phyloP scores from a whole-genome alignment of 92 coral and sea anemone genomes.

The Palythoa grandiflora region DNA sequence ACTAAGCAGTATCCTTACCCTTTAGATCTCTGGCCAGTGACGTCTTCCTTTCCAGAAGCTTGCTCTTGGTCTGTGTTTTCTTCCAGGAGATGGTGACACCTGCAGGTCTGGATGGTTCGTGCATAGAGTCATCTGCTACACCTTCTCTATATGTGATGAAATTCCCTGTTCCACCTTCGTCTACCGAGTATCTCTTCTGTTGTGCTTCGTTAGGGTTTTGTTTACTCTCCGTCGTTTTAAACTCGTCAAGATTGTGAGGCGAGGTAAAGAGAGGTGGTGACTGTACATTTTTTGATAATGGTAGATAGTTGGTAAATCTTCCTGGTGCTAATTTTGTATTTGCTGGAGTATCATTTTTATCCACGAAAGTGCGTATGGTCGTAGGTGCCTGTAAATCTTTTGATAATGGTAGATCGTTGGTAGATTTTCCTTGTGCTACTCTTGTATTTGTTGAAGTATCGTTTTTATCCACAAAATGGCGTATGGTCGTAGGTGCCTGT shows the following conservation, averaged over 20 bases:
- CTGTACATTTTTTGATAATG: constrained; percentile 12
- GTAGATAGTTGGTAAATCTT: constrained; percentile 22
- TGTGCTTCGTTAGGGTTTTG: constrained; percentile 17
- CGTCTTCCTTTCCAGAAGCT: constrained; percentile 64
- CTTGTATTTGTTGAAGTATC: not conserved
- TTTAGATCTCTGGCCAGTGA: constrained; percentile 79
- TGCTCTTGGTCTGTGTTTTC: constrained; percentile 44
- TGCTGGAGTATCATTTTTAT: not conserved
- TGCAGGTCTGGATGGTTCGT: constrained; percentile 80
- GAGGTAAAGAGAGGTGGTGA: constrained; percentile 38
- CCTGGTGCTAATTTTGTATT: not conserved
- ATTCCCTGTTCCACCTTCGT: constrained; percentile 17
- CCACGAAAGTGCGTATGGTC: not conserved
- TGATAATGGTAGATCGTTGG: constrained; percentile 16
- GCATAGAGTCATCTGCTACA: constrained; percentile 5
- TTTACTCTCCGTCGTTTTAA: constrained; percentile 33
- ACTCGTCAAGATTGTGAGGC: constrained; percentile 10
- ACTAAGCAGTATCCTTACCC: constrained; percentile 57
- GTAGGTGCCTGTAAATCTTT: not conserved
- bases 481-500: not conserved
- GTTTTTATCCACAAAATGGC: not conserved
- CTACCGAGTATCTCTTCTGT: constrained; percentile 13
- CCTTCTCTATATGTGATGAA: not conserved
- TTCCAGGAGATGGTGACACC: constrained; percentile 89
- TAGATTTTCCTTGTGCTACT: not conserved